phyloP scores from a whole-genome alignment of 2,113 vertebrate genomes.

The Petroica traversi region DNA sequence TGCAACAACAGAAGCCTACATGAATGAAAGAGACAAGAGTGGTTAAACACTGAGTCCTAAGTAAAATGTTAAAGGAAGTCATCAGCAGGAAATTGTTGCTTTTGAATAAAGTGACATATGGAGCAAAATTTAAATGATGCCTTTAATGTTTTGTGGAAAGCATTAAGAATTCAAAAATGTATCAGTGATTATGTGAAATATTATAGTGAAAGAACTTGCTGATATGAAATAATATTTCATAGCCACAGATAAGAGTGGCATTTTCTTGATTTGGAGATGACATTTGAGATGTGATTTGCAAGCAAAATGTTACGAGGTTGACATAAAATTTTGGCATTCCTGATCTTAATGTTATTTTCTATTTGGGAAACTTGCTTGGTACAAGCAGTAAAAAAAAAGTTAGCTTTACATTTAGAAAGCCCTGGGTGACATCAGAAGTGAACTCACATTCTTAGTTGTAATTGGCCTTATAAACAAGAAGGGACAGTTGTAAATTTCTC shows the following conservation, averaged over 20 bases:
- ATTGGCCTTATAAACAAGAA: background rate
- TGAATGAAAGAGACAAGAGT: background rate
- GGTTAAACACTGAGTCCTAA: background rate
- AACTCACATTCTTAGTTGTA: background rate
- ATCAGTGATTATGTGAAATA: background rate
- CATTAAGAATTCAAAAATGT: background rate
- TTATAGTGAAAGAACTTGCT: background rate
- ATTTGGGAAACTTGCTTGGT: background rate
- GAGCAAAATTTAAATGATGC: background rate
- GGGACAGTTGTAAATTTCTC: background rate
- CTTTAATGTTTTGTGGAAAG: background rate
- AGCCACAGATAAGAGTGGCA: background rate
- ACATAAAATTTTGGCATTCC: background rate
- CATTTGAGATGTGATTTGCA: background rate
- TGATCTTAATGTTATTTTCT: background rate
- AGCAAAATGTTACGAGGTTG: background rate
- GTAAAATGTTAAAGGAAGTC: background rate
- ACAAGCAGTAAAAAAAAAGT: background rate
- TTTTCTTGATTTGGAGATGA: background rate
- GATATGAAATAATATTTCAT: background rate
- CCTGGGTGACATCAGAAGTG: background rate
- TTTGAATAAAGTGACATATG: background rate
- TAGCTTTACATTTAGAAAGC: background rate
- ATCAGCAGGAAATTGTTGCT: background rate
- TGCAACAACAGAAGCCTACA: background rate